Evolutionary conservation across 1,140 invertebrate species (phyloP), one percentile per base, ranked within the genome.

Genomic region (Heliconius melpomene): DNA sequence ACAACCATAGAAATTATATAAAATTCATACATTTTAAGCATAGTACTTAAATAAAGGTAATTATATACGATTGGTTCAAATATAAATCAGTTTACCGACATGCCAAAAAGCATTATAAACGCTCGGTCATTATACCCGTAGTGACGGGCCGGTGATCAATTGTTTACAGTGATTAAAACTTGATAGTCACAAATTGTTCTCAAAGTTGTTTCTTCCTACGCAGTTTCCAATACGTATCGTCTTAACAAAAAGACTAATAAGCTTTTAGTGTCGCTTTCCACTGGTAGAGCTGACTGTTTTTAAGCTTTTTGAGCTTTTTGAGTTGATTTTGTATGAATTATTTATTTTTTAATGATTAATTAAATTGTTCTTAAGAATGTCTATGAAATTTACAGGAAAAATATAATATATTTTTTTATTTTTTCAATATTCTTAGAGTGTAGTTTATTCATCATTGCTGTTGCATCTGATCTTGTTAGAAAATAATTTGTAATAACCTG

Each of bases 151-250:
- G 70, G 52, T 78, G 78, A 84, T 85, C 79, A 78, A 83, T 83
- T 82, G 80, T 83, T 80, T 85, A 71, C 84, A 83, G 78, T 74
- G 70, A 85, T 83, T 85, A 82, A 83, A 82, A 83, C 75, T 86
- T 85, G 84, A 86, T 85, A 83, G 80, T 80, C 77, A 83, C 82
- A 83, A 84, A 87, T 85, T 85, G 84, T 79, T 72, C 80, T 79
- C 77, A 79, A 80, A 78, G 77, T 78, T 78, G 79, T 84, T 83
- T 74, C 77, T 78, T 83, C 83, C 86, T 83, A 87, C 84, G 84
- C 85, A 82, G 75, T 74, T 52, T 73, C 57, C 70, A 54, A 80
- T 77, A 80, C 79, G 73, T 74, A 80, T 76, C 75, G 78, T 60
- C 73, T 79, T 23, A 36, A 79, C 72, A 79, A 79, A 79, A 79